phyloP scores from a whole-genome alignment of 2,113 vertebrate genomes.

The Oreochromis tanganicae region DNA sequence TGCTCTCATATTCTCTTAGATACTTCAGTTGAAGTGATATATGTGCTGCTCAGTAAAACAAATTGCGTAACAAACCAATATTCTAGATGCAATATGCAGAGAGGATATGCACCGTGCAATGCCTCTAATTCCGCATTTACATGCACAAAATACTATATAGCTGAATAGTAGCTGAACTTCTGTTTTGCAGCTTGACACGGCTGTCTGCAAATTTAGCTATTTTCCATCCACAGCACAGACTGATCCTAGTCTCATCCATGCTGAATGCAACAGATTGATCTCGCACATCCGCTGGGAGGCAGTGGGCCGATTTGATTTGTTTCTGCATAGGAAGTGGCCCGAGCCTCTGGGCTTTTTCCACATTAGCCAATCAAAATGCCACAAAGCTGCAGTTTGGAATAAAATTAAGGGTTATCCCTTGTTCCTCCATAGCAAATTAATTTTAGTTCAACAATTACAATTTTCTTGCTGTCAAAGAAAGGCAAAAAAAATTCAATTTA shows the following conservation, averaged over 20 bases:
- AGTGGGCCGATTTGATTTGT: slow-evolving; percentile 65
- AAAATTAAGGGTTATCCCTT: neutral
- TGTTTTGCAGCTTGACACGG: slow-evolving; percentile 1
- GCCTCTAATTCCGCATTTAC: neutral
- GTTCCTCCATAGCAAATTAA: neutral
- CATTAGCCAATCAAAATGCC: slow-evolving; percentile 65
- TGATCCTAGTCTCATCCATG: neutral
- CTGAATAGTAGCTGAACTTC: neutral
- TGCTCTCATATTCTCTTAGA: neutral
- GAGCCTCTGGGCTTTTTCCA: slow-evolving; percentile 71
- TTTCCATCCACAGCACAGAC: slow-evolving; percentile 44
- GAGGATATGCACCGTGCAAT: neutral
- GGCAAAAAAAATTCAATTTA: neutral
- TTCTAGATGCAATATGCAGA: neutral
- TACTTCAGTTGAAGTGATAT: neutral
- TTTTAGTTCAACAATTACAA: neutral
- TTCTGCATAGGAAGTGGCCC: slow-evolving; percentile 57
- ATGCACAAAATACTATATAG: neutral
- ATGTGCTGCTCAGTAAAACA: neutral
- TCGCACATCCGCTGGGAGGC: slow-evolving; percentile 36
- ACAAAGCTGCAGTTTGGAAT: slow-evolving; percentile 19
- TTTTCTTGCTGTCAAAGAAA: neutral
- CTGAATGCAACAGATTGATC: slow-evolving; percentile 51
- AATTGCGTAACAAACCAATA: neutral
- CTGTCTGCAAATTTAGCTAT: slow-evolving; percentile 15